phyloP scores from a whole-genome alignment of 2,888 invertebrate genomes.

The Patella caerulea region DNA sequence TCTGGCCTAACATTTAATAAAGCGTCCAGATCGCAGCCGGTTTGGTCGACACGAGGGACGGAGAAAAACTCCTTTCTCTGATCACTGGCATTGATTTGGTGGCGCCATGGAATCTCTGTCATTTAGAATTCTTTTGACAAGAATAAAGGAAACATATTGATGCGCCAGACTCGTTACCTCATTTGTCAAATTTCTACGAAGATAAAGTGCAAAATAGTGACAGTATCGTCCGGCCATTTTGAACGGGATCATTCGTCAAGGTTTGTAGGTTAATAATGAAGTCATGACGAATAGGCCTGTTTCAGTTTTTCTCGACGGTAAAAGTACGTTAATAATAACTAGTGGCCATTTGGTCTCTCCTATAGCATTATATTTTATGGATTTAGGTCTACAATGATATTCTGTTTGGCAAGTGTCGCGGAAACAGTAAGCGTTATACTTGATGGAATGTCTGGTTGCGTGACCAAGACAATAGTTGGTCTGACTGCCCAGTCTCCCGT shows the following conservation, averaged over 20 bases:
- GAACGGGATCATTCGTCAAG: too few relatives aligned
- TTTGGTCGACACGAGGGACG: slow-evolving; percentile 16
- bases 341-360: too few relatives aligned
- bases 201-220: slow-evolving; percentile 14
- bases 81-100: slow-evolving; percentile 20
- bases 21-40: slow-evolving; percentile 17
- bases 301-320: too few relatives aligned
- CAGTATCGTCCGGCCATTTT: too few relatives aligned
- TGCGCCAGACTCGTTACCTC: slow-evolving; percentile 29
- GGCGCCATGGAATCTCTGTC: slow-evolving; percentile 19
- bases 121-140: slow-evolving; percentile 23
- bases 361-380: slow-evolving; percentile 7
- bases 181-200: slow-evolving; percentile 32
- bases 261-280: too few relatives aligned
- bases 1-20: slow-evolving; percentile 22
- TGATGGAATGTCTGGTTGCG: background rate
- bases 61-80: slow-evolving; percentile 13
- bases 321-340: too few relatives aligned
- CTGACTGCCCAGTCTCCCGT: background rate
- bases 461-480: background rate
- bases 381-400: slow-evolving; percentile 4
- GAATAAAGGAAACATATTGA: slow-evolving; percentile 30
- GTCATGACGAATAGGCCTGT: too few relatives aligned
- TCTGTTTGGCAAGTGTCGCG: background rate
- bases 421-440: slow-evolving; percentile 1